Evolutionary conservation across 2,797 vertebrate species (phyloP), one percentile per base, ranked within the genome.

Genomic region (Tragopan temminckii): DNA sequence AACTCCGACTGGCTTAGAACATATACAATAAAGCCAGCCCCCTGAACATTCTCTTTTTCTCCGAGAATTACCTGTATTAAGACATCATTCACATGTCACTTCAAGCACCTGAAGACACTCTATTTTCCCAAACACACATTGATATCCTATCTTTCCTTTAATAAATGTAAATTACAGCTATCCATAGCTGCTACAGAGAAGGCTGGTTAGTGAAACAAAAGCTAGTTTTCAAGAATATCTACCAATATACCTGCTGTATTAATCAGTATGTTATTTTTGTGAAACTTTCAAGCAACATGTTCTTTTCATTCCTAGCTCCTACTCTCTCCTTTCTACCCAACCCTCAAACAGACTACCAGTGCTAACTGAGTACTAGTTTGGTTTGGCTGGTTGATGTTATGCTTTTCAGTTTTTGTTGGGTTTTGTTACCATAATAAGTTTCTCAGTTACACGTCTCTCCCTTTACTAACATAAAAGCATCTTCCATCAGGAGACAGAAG

Each of bases 61-160:
- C 43, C n/a, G 20, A 14, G 11, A 40, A 27, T 16, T 2, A 50
- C 16, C 23, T 80, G 68, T 55, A 64, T 1, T 31, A 85, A 76
- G 20, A 42, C 43, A 72, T n/a, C 3, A 0, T 52, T 53, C 61
- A 35, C 0, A 0, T 63, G 63, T 19, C 16, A 46, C 5, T 38
- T 18, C 55, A 86, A 78, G 35, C 19, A 31, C 9, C 29, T 31
- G 38, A 68, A n/a, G 8, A 10, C 1, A 0, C 35, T 23, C 16
- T 4, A 0, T 66, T 59, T 13, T 53, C 27, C 27, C 58, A 68
- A 7, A 46, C 27, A 53, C 62, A 31, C 3, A 25, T 3, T 18
- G 15, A 72, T 9, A 67, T 36, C 15, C 24, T 8, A 58, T 5
- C n/a, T 58, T 57, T 68, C 21, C 35, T 63, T 7, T 29, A 52